Evolutionary conservation across 1,140 invertebrate species (phyloP).

Genomic region (Dendrolimus kikuchii): DNA sequence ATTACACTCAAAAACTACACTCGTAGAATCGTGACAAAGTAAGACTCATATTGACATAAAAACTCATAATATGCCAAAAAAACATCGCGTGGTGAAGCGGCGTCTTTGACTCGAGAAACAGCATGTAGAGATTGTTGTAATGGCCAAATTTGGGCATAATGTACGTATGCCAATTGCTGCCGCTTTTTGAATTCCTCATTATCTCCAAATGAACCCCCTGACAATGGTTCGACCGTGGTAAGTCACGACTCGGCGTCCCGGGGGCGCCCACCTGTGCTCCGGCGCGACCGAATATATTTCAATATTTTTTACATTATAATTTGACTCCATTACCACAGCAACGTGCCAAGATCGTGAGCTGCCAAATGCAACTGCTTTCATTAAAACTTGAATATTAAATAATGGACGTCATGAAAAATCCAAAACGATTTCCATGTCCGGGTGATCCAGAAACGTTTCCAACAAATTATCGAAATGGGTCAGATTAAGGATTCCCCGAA

Average conservation of each 20-base stretch:
- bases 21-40: background rate
- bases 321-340: conserved; percentile 39
- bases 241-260: conserved; percentile 52
- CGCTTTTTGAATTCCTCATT: conserved; percentile 37
- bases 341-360: conserved; percentile 20
- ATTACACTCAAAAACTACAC: too few species aligned
- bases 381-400: too few species aligned
- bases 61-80: background rate
- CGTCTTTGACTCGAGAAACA: conserved; percentile 5
- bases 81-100: conserved; percentile 10
- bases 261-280: conserved; percentile 55
- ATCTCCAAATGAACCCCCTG: conserved; percentile 32
- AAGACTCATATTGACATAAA: background rate
- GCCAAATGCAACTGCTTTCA: background rate
- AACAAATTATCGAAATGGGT: too few species aligned
- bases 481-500: too few species aligned
- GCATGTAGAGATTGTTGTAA: conserved; percentile 24
- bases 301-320: conserved; percentile 40
- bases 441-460: too few species aligned
- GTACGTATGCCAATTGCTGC: conserved; percentile 16
- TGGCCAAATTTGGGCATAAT: conserved; percentile 37
- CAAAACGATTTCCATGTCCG: too few species aligned
- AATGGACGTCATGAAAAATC: too few species aligned
- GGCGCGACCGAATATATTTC: conserved; percentile 40
- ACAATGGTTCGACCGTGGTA: conserved; percentile 47